A percentile compares a stretch with the other conserved stretches of the same genome.
Conservation (phyloP, 2,113 vertebrate genomes). For the Elaphurus davidianus region DNA sequence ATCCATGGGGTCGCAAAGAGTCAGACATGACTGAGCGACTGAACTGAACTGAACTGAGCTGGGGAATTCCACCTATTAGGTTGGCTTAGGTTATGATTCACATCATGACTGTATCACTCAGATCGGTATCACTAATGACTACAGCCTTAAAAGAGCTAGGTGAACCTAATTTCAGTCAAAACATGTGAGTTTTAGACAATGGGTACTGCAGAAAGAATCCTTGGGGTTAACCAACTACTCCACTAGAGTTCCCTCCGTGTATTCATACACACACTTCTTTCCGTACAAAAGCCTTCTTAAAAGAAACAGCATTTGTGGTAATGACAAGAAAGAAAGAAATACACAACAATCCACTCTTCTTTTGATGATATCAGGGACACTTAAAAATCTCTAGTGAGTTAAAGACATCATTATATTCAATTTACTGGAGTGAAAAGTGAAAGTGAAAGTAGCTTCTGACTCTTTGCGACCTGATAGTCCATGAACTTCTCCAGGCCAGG, state of each 20-base stretch:
- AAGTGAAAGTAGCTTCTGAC: not conserved
- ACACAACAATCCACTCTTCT: not conserved
- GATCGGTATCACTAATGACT: not conserved
- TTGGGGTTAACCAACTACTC: not conserved
- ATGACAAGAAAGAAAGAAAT: not conserved
- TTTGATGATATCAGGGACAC: not conserved
- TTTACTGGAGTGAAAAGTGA: not conserved
- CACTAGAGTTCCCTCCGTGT: not conserved
- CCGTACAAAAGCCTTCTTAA: not conserved
- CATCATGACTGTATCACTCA: not conserved
- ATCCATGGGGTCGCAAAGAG: not conserved
- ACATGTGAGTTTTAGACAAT: not conserved
- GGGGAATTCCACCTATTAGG: not conserved
- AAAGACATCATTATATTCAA: not conserved
- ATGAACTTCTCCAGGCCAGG: not conserved
- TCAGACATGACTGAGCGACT: not conserved
- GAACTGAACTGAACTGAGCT: not conserved
- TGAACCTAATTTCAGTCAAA: not conserved
- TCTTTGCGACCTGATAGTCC: accelerated
- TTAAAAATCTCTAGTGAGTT: not conserved
- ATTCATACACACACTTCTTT: not conserved
- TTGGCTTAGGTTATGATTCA: not conserved
- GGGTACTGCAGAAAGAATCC: not conserved
- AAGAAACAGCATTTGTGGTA: not conserved
- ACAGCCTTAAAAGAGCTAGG: not conserved